Conservation (phyloP, 1,140 invertebrate species). For the Lasaia peninsularis region DNA sequence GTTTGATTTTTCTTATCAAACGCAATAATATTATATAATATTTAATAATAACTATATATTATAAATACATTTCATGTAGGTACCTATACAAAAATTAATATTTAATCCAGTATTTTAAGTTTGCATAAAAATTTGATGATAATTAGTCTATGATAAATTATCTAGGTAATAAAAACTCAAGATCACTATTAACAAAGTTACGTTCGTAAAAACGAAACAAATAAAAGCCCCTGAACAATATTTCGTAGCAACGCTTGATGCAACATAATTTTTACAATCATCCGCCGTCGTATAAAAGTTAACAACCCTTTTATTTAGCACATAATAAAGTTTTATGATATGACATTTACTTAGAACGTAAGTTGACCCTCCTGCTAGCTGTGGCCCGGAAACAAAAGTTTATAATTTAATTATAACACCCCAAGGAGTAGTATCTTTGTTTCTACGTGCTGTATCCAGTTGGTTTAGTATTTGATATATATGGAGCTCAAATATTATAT, state of each 20-base stretch:
- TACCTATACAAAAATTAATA: too few relatives aligned
- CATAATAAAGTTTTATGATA: slow-evolving; percentile 71
- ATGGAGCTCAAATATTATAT: neutral
- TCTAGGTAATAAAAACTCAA: neutral
- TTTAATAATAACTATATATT: too few relatives aligned
- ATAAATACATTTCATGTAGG: too few relatives aligned
- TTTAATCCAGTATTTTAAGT: too few relatives aligned
- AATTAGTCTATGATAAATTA: too few relatives aligned
- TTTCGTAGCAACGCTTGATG: slow-evolving; percentile 18
- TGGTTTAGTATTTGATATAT: neutral
- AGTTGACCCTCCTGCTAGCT: slow-evolving; percentile 54
- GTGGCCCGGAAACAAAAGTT: slow-evolving; percentile 50
- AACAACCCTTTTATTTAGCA: slow-evolving; percentile 71
- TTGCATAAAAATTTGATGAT: too few relatives aligned
- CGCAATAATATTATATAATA: too few relatives aligned
- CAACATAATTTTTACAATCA: slow-evolving; percentile 23
- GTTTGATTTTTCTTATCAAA: too few relatives aligned
- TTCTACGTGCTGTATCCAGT: neutral
- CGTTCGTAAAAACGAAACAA: neutral
- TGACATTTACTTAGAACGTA: slow-evolving; percentile 63
- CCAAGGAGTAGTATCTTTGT: slow-evolving; percentile 48
- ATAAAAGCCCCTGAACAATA: neutral
- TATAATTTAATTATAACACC: slow-evolving; percentile 76
- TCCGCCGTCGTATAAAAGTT: slow-evolving; percentile 48
- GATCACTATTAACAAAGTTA: neutral